Evolutionary conservation across 2,113 vertebrate genomes (phyloP).

Genomic region (Cephalopholis sonnerati): DNA sequence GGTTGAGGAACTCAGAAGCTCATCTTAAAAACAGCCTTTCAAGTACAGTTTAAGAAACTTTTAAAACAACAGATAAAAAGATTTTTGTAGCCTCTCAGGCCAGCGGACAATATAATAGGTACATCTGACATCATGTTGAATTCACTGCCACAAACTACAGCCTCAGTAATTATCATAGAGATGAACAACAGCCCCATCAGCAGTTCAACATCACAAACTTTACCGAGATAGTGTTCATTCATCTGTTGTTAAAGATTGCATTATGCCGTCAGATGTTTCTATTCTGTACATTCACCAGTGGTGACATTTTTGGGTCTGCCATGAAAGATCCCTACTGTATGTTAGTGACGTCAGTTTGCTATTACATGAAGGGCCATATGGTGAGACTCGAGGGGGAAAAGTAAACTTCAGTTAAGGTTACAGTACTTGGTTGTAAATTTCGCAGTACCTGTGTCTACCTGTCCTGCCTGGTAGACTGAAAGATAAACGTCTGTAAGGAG

Average conservation of each 20-base stretch:
- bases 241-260: not conserved
- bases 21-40: not conserved
- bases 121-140: not conserved
- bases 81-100: not conserved
- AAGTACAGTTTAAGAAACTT: not conserved
- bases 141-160: not conserved
- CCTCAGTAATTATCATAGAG: not conserved
- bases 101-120: not conserved
- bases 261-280: not conserved
- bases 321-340: constrained; percentile 85
- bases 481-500: constrained; percentile 99
- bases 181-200: not conserved
- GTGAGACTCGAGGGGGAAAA: constrained; percentile 48
- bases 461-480: constrained; percentile 99
- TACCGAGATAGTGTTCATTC: not conserved
- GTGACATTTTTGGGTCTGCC: constrained; percentile 92
- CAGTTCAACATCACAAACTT: not conserved
- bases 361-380: constrained; percentile 86
- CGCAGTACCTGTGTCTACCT: constrained; percentile 99
- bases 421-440: constrained; percentile 88
- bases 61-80: not conserved
- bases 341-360: constrained; percentile 91
- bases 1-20: no score
- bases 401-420: constrained; percentile 74
- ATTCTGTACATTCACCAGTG: not conserved